Evolutionary conservation across 2,888 invertebrate species (phyloP), one percentile per base, ranked within the genome.

Genomic region (Osmoderma eremita): DNA sequence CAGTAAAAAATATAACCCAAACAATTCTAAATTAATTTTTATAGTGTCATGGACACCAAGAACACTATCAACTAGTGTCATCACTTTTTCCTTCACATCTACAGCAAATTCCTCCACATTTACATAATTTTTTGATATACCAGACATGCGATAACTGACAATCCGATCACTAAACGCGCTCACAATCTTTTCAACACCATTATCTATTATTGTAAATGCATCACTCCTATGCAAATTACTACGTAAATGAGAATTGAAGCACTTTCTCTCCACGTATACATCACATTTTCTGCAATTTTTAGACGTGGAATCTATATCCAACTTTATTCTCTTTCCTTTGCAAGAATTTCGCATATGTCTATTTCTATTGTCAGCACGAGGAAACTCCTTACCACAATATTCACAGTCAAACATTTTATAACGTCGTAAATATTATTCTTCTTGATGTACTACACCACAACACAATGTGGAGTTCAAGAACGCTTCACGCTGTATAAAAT

Each of bases 341-440:
- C 42, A 42, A n/a, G 42, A 42, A 10, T n/a, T 42, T n/a, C 5
- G 15, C 42, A 42, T 42, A 15, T 42, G 42, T 3, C 42, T 10
- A 42, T n/a, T 42, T 42, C 42, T 42, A n/a, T 42, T 42, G 15
- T 42, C 42, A 15, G 4, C 42, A 10, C 42, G n/a, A 42, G 42
- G 8, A 42, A 42, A 42, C 13, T 3, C 4, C 3, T 42, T 42
- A n/a, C 13, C 42, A 42, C 42, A 42, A n/a, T 42, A 42, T 10
- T 42, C 42, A 42, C 42, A 42, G n/a, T 42, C 42, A n/a, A 42
- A 42, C 42, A 42, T 42, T 10, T 42, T 42, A n/a, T 24, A 24
- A 24, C 24, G 24, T 24, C 24, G 24, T 24, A 24, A 24, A 24
- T 24, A 24, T 24, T 24, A 4, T 24, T 24, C 24, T 24, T 24